These are phyloP conservation scores for Agonopterix heracliana DNA, from an alignment of 2,888 invertebrate species.

Conservation along the genomic window DNA sequence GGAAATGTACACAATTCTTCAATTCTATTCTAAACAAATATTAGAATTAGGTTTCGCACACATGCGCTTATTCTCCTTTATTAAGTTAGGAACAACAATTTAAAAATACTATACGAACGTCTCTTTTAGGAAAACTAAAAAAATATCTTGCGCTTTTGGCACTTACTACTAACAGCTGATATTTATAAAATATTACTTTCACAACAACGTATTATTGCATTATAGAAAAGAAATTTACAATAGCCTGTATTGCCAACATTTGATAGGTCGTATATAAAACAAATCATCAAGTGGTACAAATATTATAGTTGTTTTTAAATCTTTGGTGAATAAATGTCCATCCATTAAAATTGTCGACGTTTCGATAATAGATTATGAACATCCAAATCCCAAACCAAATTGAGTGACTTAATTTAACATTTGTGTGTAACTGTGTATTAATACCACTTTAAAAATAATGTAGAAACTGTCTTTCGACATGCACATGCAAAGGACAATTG, in stretches of 20 bases:
- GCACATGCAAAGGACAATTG: not conserved
- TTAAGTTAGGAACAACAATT: conserved; percentile 72
- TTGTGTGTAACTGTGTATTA: not conserved
- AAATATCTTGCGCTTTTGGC: conserved; percentile 66
- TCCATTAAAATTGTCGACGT: too few relatives aligned
- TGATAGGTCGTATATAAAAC: not conserved
- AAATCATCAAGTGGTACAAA: not conserved
- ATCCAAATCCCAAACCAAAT: conserved; percentile 8
- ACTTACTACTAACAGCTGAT: conserved; percentile 56
- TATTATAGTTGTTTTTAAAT: not conserved
- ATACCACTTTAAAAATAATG: conserved; percentile 2
- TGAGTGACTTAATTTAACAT: not conserved
- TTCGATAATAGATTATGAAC: not conserved
- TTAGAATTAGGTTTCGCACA: conserved; percentile 62
- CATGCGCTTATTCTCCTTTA: conserved; percentile 58
- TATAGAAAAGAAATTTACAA: not conserved
- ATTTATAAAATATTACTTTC: conserved; percentile 13
- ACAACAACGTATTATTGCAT: conserved; percentile 1
- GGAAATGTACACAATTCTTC: conserved; percentile 73
- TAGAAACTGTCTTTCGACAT: not conserved
- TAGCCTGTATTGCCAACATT: not conserved
- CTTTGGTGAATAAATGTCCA: conserved; percentile 6
- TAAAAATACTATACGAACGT: conserved; percentile 67
- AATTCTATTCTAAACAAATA: conserved; percentile 62
- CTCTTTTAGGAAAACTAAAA: conserved; percentile 59